These are phyloP conservation scores for Orthonevra nobilis DNA, from an alignment of 2,888 invertebrate species.

Conservation along the genomic window DNA sequence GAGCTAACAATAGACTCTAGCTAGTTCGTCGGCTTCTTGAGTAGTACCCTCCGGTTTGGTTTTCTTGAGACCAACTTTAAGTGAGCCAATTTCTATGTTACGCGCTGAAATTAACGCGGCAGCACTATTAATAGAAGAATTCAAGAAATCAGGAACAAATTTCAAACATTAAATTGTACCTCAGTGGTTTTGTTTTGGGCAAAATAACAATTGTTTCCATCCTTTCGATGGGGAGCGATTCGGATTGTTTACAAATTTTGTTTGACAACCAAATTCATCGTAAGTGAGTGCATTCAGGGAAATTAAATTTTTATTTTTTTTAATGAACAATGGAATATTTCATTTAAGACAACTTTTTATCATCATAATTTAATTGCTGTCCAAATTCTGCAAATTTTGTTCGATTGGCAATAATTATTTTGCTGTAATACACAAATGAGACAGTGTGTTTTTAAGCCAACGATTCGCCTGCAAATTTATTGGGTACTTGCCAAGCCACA, in stretches of 20 bases:
- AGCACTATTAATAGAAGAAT: slow-evolving; percentile 68
- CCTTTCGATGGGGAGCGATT: background rate
- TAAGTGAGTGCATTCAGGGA: slow-evolving; percentile 5
- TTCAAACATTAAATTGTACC: slow-evolving; percentile 66
- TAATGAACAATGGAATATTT: too few relatives aligned
- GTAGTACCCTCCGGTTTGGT: slow-evolving; percentile 70
- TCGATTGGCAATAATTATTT: too few relatives aligned
- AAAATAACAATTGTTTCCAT: slow-evolving; percentile 70
- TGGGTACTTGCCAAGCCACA: too few relatives aligned
- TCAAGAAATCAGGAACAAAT: background rate
- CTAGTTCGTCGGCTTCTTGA: slow-evolving; percentile 73
- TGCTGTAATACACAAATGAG: too few relatives aligned
- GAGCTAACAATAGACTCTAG: slow-evolving; percentile 72
- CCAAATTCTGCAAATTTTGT: too few relatives aligned
- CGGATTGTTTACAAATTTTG: slow-evolving; percentile 39
- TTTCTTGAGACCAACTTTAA: slow-evolving; percentile 74
- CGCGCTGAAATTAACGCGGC: slow-evolving; percentile 72
- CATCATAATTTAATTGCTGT: too few relatives aligned
- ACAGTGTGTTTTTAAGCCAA: too few relatives aligned
- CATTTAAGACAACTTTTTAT: too few relatives aligned
- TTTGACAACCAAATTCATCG: background rate
- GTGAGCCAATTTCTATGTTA: slow-evolving; percentile 71
- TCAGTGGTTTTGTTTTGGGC: slow-evolving; percentile 73
- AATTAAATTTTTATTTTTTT: too few relatives aligned
- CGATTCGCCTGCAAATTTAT: too few relatives aligned